phyloP scores from a whole-genome alignment of 2,888 invertebrate genomes.

The Stictocephala bisonia region DNA sequence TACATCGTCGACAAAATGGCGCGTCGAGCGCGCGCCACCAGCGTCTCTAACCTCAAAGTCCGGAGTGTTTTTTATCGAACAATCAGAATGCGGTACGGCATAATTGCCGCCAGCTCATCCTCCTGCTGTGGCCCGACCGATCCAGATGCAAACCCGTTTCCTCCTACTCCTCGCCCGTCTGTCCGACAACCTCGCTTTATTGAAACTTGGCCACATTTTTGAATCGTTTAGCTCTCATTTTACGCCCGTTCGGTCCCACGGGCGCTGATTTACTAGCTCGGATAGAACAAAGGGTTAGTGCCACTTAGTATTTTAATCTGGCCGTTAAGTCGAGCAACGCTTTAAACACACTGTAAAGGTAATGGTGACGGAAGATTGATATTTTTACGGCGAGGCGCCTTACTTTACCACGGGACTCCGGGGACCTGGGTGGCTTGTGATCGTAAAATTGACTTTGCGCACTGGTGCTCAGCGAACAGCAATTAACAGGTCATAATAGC shows the following conservation, averaged over 20 bases:
- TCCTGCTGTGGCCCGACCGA: neutral
- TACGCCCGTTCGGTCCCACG: neutral
- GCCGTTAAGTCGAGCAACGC: neutral
- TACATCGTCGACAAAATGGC: slow-evolving; percentile 11
- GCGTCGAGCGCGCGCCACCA: too few relatives aligned
- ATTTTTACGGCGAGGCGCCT: slow-evolving; percentile 29
- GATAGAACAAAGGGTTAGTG: slow-evolving; percentile 30
- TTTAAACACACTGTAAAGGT: slow-evolving; percentile 23
- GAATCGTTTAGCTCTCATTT: slow-evolving; percentile 26
- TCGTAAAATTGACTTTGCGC: too few relatives aligned
- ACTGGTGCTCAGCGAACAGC: too few relatives aligned
- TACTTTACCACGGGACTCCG: neutral
- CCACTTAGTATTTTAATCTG: slow-evolving; percentile 37
- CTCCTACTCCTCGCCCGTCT: neutral
- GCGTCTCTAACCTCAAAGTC: neutral
- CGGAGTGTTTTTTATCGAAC: slow-evolving; percentile 19
- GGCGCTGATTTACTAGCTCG: slow-evolving; percentile 11
- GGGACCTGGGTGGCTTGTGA: too few relatives aligned
- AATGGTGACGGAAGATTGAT: slow-evolving; percentile 22
- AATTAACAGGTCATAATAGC: too few relatives aligned
- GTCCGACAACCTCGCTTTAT: neutral
- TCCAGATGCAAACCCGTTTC: neutral
- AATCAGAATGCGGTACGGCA: slow-evolving; percentile 23
- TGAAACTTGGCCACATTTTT: slow-evolving; percentile 37
- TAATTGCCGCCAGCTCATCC: slow-evolving; percentile 18